Percentiles rank a stretch among this genome's conserved stretches.
phyloP scores from a whole-genome alignment of 35 echinoderm and acorn worm genomes.

The Diadema setosum region DNA sequence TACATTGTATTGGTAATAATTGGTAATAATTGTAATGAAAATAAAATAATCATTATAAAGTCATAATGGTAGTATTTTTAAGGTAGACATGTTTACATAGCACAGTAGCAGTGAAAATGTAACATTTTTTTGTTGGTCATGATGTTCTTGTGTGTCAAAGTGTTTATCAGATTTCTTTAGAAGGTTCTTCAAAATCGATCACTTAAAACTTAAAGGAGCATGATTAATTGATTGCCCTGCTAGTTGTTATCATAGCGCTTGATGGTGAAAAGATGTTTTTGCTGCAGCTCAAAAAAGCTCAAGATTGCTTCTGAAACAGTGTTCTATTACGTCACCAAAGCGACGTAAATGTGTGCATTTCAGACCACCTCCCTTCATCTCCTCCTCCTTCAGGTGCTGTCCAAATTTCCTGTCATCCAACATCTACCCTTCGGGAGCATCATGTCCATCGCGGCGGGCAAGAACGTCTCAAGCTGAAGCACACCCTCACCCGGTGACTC shows the following conservation, averaged over 20 bases:
- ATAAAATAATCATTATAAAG: no score
- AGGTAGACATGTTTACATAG: no score
- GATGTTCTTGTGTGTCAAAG: no score
- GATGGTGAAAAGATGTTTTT: not conserved
- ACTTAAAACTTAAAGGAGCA: not conserved
- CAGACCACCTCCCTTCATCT: not conserved
- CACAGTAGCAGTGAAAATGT: no score
- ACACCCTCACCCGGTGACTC: no score
- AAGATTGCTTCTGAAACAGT: not conserved
- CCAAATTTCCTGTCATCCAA: constrained; percentile 82
- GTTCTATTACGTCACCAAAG: not conserved
- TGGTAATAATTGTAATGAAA: no score
- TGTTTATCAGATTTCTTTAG: no score
- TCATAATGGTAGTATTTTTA: no score
- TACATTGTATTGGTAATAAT: no score
- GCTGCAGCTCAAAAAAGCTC: not conserved
- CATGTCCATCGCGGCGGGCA: constrained; percentile 66
- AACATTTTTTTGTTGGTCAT: no score
- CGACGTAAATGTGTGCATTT: not conserved
- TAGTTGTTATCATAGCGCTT: not conserved
- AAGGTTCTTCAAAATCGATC: no score
- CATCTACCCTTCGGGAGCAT: constrained; percentile 91
- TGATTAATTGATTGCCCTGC: not conserved
- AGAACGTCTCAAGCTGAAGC: no score
- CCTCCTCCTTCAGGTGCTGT: constrained; percentile 50